Conservation (phyloP, 2,888 invertebrate species). For the Cylloceria caligata region DNA sequence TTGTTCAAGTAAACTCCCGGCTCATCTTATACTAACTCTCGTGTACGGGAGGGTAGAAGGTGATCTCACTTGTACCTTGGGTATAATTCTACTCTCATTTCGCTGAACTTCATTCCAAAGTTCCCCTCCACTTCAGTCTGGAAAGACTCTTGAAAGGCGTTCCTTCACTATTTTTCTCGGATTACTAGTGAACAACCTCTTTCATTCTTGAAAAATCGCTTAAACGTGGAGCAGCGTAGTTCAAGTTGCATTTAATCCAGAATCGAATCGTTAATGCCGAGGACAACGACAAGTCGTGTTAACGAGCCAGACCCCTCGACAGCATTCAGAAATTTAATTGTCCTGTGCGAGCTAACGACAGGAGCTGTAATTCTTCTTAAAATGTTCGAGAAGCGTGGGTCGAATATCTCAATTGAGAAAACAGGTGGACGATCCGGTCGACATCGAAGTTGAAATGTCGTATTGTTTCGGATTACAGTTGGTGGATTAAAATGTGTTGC, state of each 20-base stretch:
- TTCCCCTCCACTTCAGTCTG: slow-evolving; percentile 43
- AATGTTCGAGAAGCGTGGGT: slow-evolving; percentile 38
- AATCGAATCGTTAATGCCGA: slow-evolving; percentile 64
- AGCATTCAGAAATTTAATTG: slow-evolving; percentile 62
- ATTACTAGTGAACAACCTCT: slow-evolving; percentile 26
- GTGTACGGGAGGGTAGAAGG: slow-evolving; percentile 31
- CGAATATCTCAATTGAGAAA: slow-evolving; percentile 12
- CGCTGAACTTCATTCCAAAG: slow-evolving; percentile 41
- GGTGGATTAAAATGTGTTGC: not conserved
- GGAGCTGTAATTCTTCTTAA: slow-evolving; percentile 25
- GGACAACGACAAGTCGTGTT: slow-evolving; percentile 47
- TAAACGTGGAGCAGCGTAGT: not conserved
- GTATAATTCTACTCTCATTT: slow-evolving; percentile 50
- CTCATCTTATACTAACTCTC: slow-evolving; percentile 36
- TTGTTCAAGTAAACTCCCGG: slow-evolving; percentile 69
- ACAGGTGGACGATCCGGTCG: not conserved
- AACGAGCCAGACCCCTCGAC: slow-evolving; percentile 56
- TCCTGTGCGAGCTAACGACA: slow-evolving; percentile 42
- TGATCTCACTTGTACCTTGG: slow-evolving; percentile 62
- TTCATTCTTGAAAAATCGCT: slow-evolving; percentile 18
- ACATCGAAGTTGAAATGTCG: slow-evolving; percentile 3
- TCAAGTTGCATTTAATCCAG: slow-evolving; percentile 39
- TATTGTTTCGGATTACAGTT: not conserved
- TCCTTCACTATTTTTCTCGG: slow-evolving; percentile 10
- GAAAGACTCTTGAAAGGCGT: slow-evolving; percentile 51